Evolutionary conservation across 2,113 vertebrate genomes (phyloP), one percentile per base, ranked within the genome.

Genomic region (Catagonus wagneri): DNA sequence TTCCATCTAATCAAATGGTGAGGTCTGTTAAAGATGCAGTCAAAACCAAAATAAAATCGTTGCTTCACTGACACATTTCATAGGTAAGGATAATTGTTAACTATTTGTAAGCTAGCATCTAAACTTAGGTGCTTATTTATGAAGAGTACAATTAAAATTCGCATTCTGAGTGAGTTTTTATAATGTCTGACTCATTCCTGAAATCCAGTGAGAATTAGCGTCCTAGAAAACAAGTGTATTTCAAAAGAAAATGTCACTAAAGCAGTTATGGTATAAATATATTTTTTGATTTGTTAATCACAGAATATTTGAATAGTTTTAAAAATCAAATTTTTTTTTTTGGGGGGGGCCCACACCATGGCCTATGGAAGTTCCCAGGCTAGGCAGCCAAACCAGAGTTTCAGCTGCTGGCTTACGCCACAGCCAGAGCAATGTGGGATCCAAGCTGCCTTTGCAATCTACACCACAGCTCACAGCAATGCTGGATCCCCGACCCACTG

Each of bases 11-110:
- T 65, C 29, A 36, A 61, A 96, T 23, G 16, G 22, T 89, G 10
- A 94, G 34, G 44, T 89, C 25, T 66, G 32, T 76, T n/a, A 95
- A 83, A 90, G 54, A 89, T 65, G 34, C 29, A 71, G 58, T 85
- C 54, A 80, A 72, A 96, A 93, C 17, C 50, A 84, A 94, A 97
- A n/a, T 19, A 80, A 56, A 32, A 65, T 16, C 2, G 23, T 34
- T 81, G 3, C 60, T 63, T 88, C 29, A 90, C 0, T 61, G 32
- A 79, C 81, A 13, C n/a, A 80, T 44, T 36, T n/a, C 44, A 76
- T 0, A 68, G 29, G 29, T 58, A 76, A 93, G 5, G 16, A 54
- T n/a, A 90, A 80, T 0, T 25, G 27, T 83, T 95, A 66, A 78
- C 69, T 68, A 50, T 39, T 76, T 80, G 50, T 20, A 95, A 68